Evolutionary conservation across 2,888 invertebrate genomes (phyloP), one percentile per base, ranked within the genome.

Genomic region (Antheraea yamamai): DNA sequence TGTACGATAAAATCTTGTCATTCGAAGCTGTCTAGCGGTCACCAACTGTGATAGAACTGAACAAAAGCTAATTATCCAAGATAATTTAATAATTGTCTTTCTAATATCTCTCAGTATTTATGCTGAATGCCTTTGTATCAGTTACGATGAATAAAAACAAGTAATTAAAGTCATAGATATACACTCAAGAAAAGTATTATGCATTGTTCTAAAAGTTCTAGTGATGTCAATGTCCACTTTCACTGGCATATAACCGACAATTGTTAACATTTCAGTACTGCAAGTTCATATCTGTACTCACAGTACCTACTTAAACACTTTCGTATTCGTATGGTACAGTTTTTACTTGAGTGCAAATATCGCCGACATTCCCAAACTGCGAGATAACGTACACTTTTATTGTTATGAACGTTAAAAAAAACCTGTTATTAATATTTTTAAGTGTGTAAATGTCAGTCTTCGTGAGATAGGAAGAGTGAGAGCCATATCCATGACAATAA

Each of bases 401-500:
- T 85, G 81, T 84, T 79, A 82, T 78, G 77, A 75, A 77, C 78
- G 80, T 82, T 77, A 79, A 83, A 81, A n/a, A 80, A 82, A 81
- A 77, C 80, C 76, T 81, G 79, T 81, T 77, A 77, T 80, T 79
- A 75, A 77, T 77, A 78, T 82, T 77, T 47, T 79, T 77, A 75
- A 75, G 78, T 78, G 78, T 79, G 77, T 77, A 72, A 74, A 74
- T 80, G 84, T 82, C 80, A 78, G 61, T 71, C 26, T 72, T 81
- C 79, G 85, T 82, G 81, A 79, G 80, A 79, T 81, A 79, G 80
- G 79, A 83, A 82, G 79, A 82, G 81, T 81, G 81, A 84, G 81
- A 81, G 83, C 79, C 81, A 85, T 84, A 86, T 84, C 85, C 82
- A 85, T 84, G 85, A 84, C 85, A 86, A 80, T 87, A 90, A 88